A percentile compares a stretch with the other conserved stretches of the same genome.
Conservation (phyloP, 2,113 vertebrate genomes). For the Lates calcarifer region DNA sequence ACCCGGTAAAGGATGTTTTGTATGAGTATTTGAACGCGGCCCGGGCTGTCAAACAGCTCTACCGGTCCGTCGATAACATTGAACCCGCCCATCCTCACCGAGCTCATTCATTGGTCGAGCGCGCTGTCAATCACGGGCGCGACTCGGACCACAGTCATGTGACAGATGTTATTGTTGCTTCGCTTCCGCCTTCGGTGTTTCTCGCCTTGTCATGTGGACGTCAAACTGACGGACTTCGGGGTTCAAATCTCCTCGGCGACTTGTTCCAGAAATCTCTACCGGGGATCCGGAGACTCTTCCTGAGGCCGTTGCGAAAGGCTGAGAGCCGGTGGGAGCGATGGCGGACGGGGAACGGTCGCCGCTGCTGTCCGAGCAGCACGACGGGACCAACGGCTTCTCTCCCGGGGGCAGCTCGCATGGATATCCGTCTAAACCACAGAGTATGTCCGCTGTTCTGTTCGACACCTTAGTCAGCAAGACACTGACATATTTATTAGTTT, state of each 20-base stretch:
- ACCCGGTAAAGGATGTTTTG: not conserved
- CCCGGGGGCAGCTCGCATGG: constrained; percentile 37
- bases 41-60: not conserved
- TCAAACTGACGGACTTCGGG: not conserved
- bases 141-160: constrained; percentile 63
- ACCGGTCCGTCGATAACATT: not conserved
- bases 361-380: constrained; percentile 76
- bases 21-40: constrained; percentile 6
- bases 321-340: constrained; percentile 55
- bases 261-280: not conserved
- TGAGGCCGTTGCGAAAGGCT: not conserved
- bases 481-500: fast-evolving
- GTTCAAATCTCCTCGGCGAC: not conserved
- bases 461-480: not conserved
- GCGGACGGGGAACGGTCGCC: constrained; percentile 81
- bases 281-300: not conserved
- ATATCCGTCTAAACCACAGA: constrained; percentile 51
- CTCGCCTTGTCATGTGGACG: constrained; percentile 61
- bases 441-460: constrained; percentile 48
- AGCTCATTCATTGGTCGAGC: constrained; percentile 45
- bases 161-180: constrained; percentile 68
- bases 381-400: constrained; percentile 73
- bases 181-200: constrained; percentile 62
- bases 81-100: not conserved
- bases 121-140: constrained; percentile 17